Percentiles rank a stretch among this genome's conserved stretches.
Evolutionary conservation across 37 sponge, comb jelly and placozoan genomes (phyloP).

Genomic region (Oopsacas minuta): DNA sequence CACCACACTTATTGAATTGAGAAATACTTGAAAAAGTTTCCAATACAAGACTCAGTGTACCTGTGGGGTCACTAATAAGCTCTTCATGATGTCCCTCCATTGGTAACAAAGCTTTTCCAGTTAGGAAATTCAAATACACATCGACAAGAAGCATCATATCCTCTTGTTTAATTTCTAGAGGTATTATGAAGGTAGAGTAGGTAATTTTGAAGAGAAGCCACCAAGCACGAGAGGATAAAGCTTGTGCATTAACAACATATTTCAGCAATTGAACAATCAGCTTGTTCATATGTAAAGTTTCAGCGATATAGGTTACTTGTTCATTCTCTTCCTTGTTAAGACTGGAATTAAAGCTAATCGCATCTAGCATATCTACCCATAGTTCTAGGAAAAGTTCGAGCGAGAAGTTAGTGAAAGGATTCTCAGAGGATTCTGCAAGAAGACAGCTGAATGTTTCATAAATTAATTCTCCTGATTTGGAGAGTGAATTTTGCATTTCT

Average conservation of each 20-base stretch:
- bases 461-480: constrained; percentile 16
- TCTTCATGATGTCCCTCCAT: constrained; percentile 14
- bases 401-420: constrained; percentile 17
- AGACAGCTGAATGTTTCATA: neutral
- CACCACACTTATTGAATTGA: neutral
- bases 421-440: constrained; percentile 1
- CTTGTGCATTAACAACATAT: neutral
- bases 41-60: constrained; percentile 8
- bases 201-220: constrained; percentile 13
- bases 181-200: neutral
- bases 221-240: neutral
- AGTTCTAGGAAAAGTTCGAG: constrained; percentile 14
- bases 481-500: constrained; percentile 8
- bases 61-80: neutral
- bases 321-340: constrained; percentile 14
- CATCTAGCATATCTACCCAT: constrained; percentile 20
- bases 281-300: constrained; percentile 13
- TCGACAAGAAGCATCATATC: constrained; percentile 1
- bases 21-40: neutral
- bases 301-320: constrained; percentile 5
- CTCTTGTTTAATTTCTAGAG: neutral
- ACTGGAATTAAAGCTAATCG: neutral
- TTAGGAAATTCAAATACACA: constrained; percentile 8
- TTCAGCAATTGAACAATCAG: constrained; percentile 2
- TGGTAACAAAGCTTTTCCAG: neutral